phyloP scores from a whole-genome alignment of 2,113 vertebrate species.

The Xiphorhynchus elegans region DNA sequence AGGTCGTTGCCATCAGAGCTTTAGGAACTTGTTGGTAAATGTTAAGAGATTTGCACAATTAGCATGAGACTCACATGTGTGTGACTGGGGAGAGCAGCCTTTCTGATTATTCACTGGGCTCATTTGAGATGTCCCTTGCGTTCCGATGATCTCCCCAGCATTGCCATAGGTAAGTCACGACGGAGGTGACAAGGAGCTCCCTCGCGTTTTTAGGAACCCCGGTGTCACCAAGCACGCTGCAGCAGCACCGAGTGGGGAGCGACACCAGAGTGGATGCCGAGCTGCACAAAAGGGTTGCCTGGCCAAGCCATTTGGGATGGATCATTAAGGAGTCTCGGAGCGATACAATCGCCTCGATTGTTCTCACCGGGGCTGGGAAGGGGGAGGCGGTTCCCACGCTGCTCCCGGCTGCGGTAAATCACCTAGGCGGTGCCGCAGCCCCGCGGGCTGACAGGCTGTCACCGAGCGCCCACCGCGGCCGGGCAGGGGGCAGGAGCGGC shows the following conservation, averaged over 20 bases:
- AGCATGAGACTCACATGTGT: background rate
- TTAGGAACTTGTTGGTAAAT: background rate
- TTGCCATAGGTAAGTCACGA: background rate
- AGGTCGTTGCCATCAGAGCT: constrained; percentile 8
- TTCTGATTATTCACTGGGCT: background rate
- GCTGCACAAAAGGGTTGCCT: background rate
- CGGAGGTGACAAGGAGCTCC: background rate
- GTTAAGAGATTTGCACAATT: background rate
- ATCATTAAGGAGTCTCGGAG: constrained; percentile 43
- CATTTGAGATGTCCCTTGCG: background rate
- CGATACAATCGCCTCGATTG: constrained; percentile 25
- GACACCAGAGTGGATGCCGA: background rate
- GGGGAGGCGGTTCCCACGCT: constrained; percentile 48
- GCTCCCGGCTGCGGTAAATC: constrained; percentile 40
- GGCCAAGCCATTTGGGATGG: constrained; percentile 28
- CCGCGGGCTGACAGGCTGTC: background rate
- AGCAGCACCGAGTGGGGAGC: background rate
- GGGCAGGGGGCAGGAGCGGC: background rate
- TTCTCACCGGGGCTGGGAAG: background rate
- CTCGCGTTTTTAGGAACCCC: background rate
- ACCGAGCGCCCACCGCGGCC: no score
- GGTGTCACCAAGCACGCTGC: accelerated
- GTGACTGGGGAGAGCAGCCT: background rate
- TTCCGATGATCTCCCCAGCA: background rate
- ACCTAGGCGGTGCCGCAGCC: background rate